These are phyloP conservation scores for Panulirus ornatus DNA, from an alignment of 1,140 invertebrate genomes.

Conservation along the genomic window DNA sequence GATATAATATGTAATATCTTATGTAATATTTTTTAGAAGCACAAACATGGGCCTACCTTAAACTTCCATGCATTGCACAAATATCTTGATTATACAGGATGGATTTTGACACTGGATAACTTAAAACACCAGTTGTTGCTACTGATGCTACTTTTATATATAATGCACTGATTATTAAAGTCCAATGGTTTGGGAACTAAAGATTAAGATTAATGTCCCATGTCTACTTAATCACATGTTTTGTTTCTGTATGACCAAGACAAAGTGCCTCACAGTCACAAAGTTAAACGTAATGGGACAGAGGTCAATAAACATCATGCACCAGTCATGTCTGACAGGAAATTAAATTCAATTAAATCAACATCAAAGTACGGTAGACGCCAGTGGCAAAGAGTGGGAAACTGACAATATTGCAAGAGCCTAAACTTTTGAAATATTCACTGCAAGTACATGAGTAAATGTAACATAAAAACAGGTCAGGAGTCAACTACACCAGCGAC, in stretches of 20 bases:
- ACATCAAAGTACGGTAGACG: constrained; percentile 53
- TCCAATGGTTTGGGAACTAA: no score
- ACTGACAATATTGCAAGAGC: constrained; percentile 41
- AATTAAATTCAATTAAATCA: constrained; percentile 35
- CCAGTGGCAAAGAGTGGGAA: constrained; percentile 37
- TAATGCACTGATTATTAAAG: no score
- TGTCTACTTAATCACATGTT: no score
- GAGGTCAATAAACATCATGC: constrained; percentile 20
- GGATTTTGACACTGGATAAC: background rate
- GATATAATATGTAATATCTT: background rate
- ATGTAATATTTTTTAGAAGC: constrained; percentile 19
- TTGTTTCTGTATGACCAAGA: constrained; percentile 14
- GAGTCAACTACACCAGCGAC: constrained; percentile 31
- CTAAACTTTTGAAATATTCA: constrained; percentile 34
- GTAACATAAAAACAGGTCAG: background rate
- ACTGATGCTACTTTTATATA: no score
- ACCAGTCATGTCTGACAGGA: constrained; percentile 32
- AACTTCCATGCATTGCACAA: constrained; percentile 37
- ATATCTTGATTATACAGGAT: constrained; percentile 21
- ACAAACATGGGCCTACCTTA: constrained; percentile 30
- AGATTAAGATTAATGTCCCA: background rate
- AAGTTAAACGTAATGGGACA: constrained; percentile 12
- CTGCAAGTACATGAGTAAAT: constrained; percentile 22
- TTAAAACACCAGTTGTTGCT: no score
- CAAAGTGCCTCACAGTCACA: constrained; percentile 26